Base-by-base conservation (phyloP, 2,113 vertebrate species). In the Ardeotis arabs region DNA sequence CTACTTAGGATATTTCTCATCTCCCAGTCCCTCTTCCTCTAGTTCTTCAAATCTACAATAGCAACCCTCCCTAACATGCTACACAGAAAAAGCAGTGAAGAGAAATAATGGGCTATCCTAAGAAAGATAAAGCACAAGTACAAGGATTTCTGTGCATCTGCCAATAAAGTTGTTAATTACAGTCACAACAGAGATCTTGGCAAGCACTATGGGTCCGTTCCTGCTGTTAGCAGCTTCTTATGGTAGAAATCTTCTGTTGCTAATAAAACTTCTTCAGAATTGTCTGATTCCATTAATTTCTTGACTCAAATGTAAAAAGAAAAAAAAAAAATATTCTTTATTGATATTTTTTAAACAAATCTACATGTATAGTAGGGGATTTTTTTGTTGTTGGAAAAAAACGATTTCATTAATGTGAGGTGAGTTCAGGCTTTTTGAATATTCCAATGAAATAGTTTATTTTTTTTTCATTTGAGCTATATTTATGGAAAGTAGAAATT, bases 341-440 rank as follows among this genome's bases (percentile, higher is more conserved):
- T 19, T 70, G 8, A 39, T 45, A 9, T 29, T 3, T 83, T 79
- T 64, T 64, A 33, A 52, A 64, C 2, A 73, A 74, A 64, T 50
- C 17, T 55, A 3, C 44, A 44, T 19, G 14, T 12, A 35, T 31
- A 24, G 1, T 47, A 18, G 3, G 4, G 6, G 4, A 9, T 3
- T 9, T 68, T 62, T 19, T 80, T 33, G 12, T 12, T 44, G 17
- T 19, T n/a, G 15, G 7, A 53, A 88, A 76, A 76, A 22, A 9
- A 1, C 0, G 0, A 24, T 19, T 52, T 33, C 47, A 25, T 44
- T 58, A 9, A 31, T 64, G 3, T 45, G 4, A 84, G 10, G 8
- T 5, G 9, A 33, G 6, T 52, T 63, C 10, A 58, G 27, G 7
- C 1, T 33, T 69, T 85, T 37, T 9, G 63, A 72, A 27, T 49